Percentiles rank a stretch among this genome's conserved stretches.
Conservation (phyloP, 2,797 vertebrate species). For the Antennarius maculatus region DNA sequence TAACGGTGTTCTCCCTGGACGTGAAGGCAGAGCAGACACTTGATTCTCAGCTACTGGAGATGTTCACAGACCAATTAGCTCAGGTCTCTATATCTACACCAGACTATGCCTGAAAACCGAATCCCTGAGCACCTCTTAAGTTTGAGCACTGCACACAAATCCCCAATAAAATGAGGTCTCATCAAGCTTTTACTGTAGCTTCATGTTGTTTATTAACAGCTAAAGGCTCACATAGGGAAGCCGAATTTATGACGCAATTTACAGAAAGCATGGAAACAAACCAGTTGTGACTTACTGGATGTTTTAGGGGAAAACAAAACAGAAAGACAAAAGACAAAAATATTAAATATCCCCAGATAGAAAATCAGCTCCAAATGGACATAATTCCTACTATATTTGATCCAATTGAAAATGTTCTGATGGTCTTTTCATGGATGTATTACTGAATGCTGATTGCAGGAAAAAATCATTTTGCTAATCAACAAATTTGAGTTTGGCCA, state of each 20-base stretch:
- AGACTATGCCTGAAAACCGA: constrained; percentile 10
- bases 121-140: constrained; percentile 28
- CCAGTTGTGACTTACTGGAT: not conserved
- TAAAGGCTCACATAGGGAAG: not conserved
- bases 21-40: constrained; percentile 28
- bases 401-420: too few relatives aligned
- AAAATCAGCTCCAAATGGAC: too few relatives aligned
- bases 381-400: too few relatives aligned
- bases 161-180: constrained; percentile 22
- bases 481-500: too few relatives aligned
- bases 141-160: constrained; percentile 31
- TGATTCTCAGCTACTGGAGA: constrained; percentile 20
- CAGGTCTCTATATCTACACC: constrained; percentile 1
- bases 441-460: too few relatives aligned
- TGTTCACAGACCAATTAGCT: constrained; percentile 39
- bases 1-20: constrained; percentile 33
- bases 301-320: too few relatives aligned
- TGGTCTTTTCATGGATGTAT: too few relatives aligned
- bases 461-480: too few relatives aligned
- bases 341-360: too few relatives aligned
- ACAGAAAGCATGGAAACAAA: not conserved
- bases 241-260: not conserved
- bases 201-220: not conserved
- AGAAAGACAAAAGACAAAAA: too few relatives aligned
- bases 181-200: constrained; percentile 3